These are phyloP conservation scores for Oscheius sp. DNA, from an alignment of 1,140 invertebrate species.

Conservation along the genomic window DNA sequence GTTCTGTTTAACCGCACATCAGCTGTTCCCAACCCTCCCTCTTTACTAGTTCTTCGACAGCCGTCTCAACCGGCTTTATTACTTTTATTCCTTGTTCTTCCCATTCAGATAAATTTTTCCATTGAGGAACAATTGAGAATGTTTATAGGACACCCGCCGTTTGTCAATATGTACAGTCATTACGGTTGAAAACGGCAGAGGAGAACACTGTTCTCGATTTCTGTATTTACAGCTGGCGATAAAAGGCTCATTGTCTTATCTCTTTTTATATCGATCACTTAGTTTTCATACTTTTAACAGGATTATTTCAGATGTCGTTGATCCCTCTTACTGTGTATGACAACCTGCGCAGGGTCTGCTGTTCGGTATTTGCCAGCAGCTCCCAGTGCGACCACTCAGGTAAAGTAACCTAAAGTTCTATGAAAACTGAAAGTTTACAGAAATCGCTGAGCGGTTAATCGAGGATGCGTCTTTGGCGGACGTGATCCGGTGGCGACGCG, in stretches of 20 bases:
- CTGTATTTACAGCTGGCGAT: no score
- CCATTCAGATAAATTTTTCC: no score
- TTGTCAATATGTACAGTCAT: no score
- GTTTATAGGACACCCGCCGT: no score
- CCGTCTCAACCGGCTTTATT: no score
- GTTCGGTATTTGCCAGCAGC: background rate
- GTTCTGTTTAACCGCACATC: no score
- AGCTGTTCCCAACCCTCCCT: no score
- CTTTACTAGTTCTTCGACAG: no score
- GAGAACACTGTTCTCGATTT: background rate
- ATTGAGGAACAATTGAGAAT: no score
- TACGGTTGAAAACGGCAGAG: no score
- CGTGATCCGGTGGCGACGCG: constrained; percentile 50
- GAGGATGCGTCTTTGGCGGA: constrained; percentile 5
- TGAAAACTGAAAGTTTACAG: background rate
- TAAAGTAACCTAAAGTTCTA: background rate
- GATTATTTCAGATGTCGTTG: constrained; percentile 10
- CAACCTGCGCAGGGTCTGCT: background rate
- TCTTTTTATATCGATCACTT: background rate
- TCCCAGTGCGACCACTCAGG: background rate
- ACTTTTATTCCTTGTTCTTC: no score
- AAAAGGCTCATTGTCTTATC: constrained; percentile 1
- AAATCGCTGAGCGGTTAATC: background rate
- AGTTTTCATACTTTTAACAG: background rate
- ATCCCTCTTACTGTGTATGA: constrained; percentile 21